Evolutionary conservation across 1,140 invertebrate species (phyloP).

Genomic region (Aricia agestis): DNA sequence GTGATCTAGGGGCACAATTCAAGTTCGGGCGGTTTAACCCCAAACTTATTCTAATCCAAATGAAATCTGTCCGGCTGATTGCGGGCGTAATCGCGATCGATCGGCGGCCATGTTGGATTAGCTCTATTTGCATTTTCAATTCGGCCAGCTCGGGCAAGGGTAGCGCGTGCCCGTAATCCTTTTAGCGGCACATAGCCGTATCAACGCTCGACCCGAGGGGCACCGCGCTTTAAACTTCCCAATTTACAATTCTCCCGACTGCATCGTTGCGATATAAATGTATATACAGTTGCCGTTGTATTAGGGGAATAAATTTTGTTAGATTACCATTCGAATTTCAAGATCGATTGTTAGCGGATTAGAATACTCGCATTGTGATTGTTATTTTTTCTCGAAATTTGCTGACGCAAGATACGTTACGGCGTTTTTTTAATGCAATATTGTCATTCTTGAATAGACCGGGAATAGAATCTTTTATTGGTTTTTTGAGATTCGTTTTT

Average conservation of each 20-base stretch:
- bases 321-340: conserved; percentile 15
- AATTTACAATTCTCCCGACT: conserved; percentile 33
- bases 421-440: conserved; percentile 8
- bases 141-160: conserved; percentile 37
- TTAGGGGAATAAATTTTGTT: conserved; percentile 18
- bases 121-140: conserved; percentile 65
- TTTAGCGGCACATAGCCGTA: conserved; percentile 38
- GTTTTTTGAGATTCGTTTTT: conserved; percentile 13
- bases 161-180: conserved; percentile 42
- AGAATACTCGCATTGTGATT: conserved; percentile 9
- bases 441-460: conserved; percentile 9
- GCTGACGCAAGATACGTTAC: background rate
- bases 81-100: conserved; percentile 7
- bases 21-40: background rate
- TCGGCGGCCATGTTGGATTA: conserved; percentile 54
- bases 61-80: background rate
- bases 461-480: conserved; percentile 3
- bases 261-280: conserved; percentile 24
- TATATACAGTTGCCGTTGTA: conserved; percentile 20
- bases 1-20: too few relatives aligned
- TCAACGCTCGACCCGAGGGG: conserved; percentile 27
- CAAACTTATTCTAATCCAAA: background rate
- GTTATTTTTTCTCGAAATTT: background rate
- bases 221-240: conserved; percentile 35
- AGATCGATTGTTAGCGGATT: conserved; percentile 14